These are phyloP conservation scores for Nettapus auritus DNA, from an alignment of 2,113 vertebrate species.

Conservation along the genomic window DNA sequence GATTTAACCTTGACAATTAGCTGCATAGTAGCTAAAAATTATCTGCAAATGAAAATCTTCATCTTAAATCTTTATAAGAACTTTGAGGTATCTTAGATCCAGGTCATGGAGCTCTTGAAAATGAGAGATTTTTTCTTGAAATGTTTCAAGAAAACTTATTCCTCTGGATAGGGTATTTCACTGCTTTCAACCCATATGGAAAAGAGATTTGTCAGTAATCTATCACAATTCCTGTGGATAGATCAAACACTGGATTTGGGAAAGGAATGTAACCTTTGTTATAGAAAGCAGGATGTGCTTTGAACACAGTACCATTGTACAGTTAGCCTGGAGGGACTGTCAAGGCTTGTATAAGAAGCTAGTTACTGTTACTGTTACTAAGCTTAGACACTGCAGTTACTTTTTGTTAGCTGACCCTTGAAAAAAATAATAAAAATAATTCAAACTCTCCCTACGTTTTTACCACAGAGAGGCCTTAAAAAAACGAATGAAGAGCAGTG, in stretches of 20 bases:
- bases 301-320: not conserved
- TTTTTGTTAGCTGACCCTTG: not conserved
- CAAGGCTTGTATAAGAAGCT: not conserved
- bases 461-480: not conserved
- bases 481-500: not conserved
- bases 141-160: fast-evolving
- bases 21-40: not conserved
- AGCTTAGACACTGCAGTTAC: not conserved
- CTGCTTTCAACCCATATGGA: not conserved
- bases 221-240: not conserved
- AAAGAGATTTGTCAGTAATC: not conserved
- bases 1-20: not conserved
- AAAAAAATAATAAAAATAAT: no score
- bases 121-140: not conserved
- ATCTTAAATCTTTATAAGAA: not conserved
- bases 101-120: not conserved
- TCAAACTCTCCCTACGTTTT: not conserved
- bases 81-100: not conserved
- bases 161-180: not conserved
- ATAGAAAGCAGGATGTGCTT: not conserved
- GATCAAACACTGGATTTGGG: not conserved
- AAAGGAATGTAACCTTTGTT: not conserved
- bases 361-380: not conserved
- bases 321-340: not conserved
- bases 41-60: not conserved